Base-by-base conservation (phyloP, 2,113 vertebrate genomes). In the Odocoileus hemionus region DNA sequence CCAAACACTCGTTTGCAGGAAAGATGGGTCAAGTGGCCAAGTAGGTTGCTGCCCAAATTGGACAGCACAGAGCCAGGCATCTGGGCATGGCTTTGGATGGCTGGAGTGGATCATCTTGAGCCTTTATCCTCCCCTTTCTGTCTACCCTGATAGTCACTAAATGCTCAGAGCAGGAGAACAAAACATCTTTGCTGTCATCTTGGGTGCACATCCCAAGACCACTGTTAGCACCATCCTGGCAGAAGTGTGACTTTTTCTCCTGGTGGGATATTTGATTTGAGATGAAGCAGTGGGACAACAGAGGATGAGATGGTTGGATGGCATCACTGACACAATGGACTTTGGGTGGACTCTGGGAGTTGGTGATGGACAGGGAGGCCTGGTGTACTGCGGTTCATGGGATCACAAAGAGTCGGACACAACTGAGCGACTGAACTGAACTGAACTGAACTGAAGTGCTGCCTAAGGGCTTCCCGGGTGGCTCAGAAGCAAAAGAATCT, bases 241-340 rank as follows among this genome's bases (percentile, higher is more conserved):
- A 2, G 30, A 67, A 78, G 28, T 25, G 84, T 3, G 12, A 52
- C 0, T 0, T 52, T 61, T 76, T 45, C 43, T 92, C 9, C 45
- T 25, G 57, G 33, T 57, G 21, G 74, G n/a, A 8, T 19, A 89
- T 97, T 43, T 94, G n/a, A 92, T 94, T n/a, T 23, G 79, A 43
- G 84, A 47, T 64, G 39, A 92, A 30, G 67, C 30, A 7, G 50
- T 50, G 47, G 47, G 47, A 50, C 47, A 4, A 14, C 47, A 50
- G 47, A 50, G 47, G 47, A 50, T 50, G 47, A 50, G 13, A 13
- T 50, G 47, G 47, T 13, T 50, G 47, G 47, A 14, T 50, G 47
- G 47, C 47, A 50, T 50, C 47, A 50, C 47, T 3, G 12, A 50
- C 47, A 50, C 47, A 50, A 50, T 50, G 47, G 47, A 50, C 47